phyloP scores from a whole-genome alignment of 2,113 vertebrate genomes.

The Bucco capensis region DNA sequence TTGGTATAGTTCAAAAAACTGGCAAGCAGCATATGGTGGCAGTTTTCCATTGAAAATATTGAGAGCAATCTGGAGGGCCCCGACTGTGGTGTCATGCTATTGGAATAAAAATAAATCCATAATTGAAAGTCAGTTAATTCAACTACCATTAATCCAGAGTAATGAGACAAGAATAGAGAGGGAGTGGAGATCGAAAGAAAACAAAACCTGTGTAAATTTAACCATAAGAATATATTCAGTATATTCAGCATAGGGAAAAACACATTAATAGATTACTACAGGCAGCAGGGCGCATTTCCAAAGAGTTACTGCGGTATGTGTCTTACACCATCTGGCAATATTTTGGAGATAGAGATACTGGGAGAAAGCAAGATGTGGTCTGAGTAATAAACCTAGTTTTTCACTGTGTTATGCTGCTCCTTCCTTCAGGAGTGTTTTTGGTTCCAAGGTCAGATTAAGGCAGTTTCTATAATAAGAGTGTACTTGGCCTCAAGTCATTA shows the following conservation, averaged over 20 bases:
- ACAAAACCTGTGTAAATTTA: not conserved
- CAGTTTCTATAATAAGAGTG: not conserved
- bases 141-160: not conserved
- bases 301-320: not conserved
- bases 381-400: not conserved
- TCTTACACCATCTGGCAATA: not conserved
- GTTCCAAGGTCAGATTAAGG: not conserved
- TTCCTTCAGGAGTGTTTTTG: not conserved
- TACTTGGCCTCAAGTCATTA: not conserved
- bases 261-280: not conserved
- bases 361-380: not conserved
- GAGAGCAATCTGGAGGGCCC: conserved; percentile 85
- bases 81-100: conserved; percentile 82
- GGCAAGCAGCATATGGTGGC: conserved; percentile 85
- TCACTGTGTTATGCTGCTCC: not conserved
- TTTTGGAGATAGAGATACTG: not conserved
- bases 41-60: conserved; percentile 80
- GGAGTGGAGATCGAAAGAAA: not conserved
- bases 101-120: not conserved
- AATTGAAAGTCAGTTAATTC: not conserved
- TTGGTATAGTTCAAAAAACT: conserved; percentile 84
- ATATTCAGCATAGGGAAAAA: not conserved
- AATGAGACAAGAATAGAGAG: not conserved
- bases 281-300: not conserved
- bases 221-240: not conserved